Base-by-base conservation (phyloP, 64 coral and sea anemone species). In the Orbicella faveolata region DNA sequence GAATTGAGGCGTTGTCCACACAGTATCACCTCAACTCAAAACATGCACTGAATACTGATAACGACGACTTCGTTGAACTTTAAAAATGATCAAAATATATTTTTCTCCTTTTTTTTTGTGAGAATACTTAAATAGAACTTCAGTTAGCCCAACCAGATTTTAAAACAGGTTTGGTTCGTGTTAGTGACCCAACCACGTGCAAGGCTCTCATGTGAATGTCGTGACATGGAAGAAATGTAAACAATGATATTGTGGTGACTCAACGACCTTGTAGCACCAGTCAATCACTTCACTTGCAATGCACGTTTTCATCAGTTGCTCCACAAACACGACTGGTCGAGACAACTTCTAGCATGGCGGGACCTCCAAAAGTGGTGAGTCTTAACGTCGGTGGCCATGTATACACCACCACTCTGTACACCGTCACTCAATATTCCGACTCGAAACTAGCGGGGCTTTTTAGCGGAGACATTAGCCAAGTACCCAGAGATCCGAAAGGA, bases 311-410 rank as follows among this genome's bases (percentile, higher is more conserved):
- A 59, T 14, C 55, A 48, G 10, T 59, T 16, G 13, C 55, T 59
- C 15, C 55, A 15, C 55, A 59, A 59, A 59, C 55, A 10, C 55
- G 55, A 59, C 55, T 59, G 55, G 15, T 70, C 11, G 9, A 21
- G 10, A 63, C 4, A 33, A 26, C 20, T 48, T 48, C 64, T 0
- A 66, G 39, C 8, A 65, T 65, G 64, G 18, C 37, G 0, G 82
- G 73, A 7, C 82, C 82, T 85, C 82, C 82, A 30, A 85, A 52
- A 85, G 90, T 92, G 4, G 90, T 92, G 25, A 57, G 74, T 10
- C 76, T 98, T 7, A 98, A 98, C 52, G 89, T 98, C 30, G 92
- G 95, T 34, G 95, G 95, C 1, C 77, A 89, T 73, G 19, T 90
- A 53, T 98, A 94, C 79, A 93, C 81, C 10, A 93, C 95, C 7